Evolutionary conservation across 1,140 invertebrate genomes (phyloP).

Genomic region (Hylyphantes graminicola): DNA sequence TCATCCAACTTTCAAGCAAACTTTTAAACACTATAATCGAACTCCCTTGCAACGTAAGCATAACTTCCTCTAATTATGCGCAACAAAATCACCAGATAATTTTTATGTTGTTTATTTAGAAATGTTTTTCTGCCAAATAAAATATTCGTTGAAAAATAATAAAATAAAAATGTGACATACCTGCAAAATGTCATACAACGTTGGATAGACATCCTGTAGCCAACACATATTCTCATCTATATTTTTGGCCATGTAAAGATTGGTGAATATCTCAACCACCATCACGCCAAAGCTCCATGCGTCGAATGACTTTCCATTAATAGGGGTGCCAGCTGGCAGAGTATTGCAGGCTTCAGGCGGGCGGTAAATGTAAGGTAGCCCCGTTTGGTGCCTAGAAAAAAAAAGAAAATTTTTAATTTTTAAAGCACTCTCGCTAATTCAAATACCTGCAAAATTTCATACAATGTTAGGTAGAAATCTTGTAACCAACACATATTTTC

Average conservation of each 20-base stretch:
- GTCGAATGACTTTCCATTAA: constrained; percentile 17
- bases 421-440: no score
- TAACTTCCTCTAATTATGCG: no score
- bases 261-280: constrained; percentile 32
- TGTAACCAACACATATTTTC: background rate
- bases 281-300: constrained; percentile 42
- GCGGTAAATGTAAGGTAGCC: constrained; percentile 34
- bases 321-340: background rate
- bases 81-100: no score
- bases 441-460: no score
- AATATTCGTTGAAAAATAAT: no score
- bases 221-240: background rate
- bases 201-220: constrained; percentile 27
- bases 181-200: background rate
- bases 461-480: constrained; percentile 31
- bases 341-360: constrained; percentile 26
- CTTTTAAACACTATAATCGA: no score
- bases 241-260: constrained; percentile 2
- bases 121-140: no score
- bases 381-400: constrained; percentile 17
- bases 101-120: no score
- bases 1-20: no score
- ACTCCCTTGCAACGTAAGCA: no score
- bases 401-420: no score
- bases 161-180: background rate